Evolutionary conservation across 1,140 invertebrate species (phyloP), one percentile per base, ranked within the genome.

Genomic region (Phocides pigmalion): DNA sequence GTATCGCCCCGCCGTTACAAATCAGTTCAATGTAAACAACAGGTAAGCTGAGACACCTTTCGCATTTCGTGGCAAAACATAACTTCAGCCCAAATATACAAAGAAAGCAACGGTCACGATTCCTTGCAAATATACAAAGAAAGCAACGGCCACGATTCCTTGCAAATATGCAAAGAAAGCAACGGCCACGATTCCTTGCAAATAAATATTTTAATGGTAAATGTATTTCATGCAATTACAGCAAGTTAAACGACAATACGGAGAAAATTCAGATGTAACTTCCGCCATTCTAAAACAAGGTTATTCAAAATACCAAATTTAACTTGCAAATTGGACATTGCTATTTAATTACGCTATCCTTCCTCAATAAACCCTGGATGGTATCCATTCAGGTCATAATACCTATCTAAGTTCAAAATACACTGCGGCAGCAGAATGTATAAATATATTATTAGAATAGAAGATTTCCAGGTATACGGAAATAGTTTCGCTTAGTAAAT

Each of bases 41-140:
- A n/a, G n/a, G n/a, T n/a, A n/a, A n/a, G n/a, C n/a, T n/a, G 16
- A 37, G 42, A 6, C 22, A 32, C 47, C 37, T 47, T 58, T 59
- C 28, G 42, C 42, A 19, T 59, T 59, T 59, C 56, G 37, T 37
- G 42, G 15, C 17, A 20, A 56, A 37, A 16, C 19, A 58, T 62
- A 62, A 69, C 62, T 72, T 54, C 53, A 25, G 51, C 39, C 32
- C 70, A 75, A 75, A 72, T 75, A 75, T 75, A 70, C 70, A 75
- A 75, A 75, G 64, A 69, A 65, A 46, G 44, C 50, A 49, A 66
- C 41, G 54, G 37, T n/a, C n/a, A n/a, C n/a, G n/a, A n/a, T n/a
- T n/a, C n/a, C n/a, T n/a, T n/a, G n/a, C 69, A 75, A 75, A 72
- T 75, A 75, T 75, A 69, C 69, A 75, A 75, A 75, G 64, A 69